A percentile compares a stretch with the other conserved stretches of the same genome.
Conservation (phyloP, 2,797 vertebrate genomes). For the Sciurus vulgaris region DNA sequence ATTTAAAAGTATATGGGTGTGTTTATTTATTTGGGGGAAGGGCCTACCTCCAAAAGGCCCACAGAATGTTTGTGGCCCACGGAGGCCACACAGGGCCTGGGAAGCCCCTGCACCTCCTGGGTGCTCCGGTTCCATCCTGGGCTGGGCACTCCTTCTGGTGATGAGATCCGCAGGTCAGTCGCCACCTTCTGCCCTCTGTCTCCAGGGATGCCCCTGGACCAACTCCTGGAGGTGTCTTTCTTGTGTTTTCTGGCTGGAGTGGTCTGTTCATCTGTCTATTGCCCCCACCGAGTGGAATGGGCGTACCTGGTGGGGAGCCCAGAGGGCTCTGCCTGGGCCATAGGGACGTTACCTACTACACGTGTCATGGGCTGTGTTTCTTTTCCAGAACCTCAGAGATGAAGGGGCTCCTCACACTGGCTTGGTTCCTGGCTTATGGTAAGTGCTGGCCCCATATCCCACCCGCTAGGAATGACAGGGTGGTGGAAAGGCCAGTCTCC, state of each 20-base stretch:
- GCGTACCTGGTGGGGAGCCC: not conserved
- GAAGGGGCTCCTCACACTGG: conserved; percentile 67
- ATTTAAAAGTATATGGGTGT: too few relatives aligned
- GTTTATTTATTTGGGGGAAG: not conserved
- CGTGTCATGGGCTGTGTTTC: not conserved
- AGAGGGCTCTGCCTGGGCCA: not conserved
- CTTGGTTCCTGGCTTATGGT: conserved; percentile 75
- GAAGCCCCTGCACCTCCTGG: too few relatives aligned
- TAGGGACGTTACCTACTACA: not conserved
- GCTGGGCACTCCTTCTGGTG: not conserved
- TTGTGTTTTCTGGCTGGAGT: not conserved
- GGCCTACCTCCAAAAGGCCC: not conserved
- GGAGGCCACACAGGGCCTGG: not conserved
- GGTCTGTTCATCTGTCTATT: not conserved
- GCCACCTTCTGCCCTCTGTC: not conserved
- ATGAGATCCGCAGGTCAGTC: too few relatives aligned
- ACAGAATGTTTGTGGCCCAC: not conserved
- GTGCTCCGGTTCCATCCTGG: not conserved
- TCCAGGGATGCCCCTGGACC: not conserved
- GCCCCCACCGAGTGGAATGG: not conserved
- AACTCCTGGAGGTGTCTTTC: not conserved
- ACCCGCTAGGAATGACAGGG: accelerated
- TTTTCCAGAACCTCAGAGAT: conserved; percentile 73
- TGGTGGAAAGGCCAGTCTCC: not conserved
- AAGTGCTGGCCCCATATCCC: conserved; percentile 41